Base-by-base conservation (phyloP, 1,140 invertebrate species). In the Lamellibrachia luymesi region DNA sequence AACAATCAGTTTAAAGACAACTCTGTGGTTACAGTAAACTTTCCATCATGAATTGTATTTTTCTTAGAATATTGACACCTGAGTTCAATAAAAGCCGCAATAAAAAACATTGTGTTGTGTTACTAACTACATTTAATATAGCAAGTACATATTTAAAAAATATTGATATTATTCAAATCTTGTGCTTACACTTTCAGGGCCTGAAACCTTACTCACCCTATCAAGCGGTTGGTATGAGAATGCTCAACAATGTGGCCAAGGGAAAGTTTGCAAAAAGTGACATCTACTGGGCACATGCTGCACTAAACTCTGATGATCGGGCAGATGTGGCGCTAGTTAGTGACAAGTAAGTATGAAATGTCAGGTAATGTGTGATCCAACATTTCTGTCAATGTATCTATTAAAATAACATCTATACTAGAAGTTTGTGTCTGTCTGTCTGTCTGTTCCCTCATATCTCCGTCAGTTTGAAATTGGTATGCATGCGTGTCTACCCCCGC, bases 131-230 rank as follows among this genome's bases (percentile, higher is more conserved):
- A 80, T 80, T 80, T 80, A 80, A 17, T 22, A 80, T 22, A 80
- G 64, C 64, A 80, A 92, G 27, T 10, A 52, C n/a, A 52, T 92
- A 25, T 92, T 93, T 25, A 51, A 90, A 49, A 50, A 56, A 38
- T 51, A 90, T 90, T 7, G 2, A 80, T 92, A 13, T 56, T 64
- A 25, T 90, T 93, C 10, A 50, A 27, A 92, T 51, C 50, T 90
- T 93, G 64, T 80, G 13, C 13, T 80, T 2, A 80, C 64, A 80
- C 64, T 95, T 95, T 49, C 94, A 98, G 97, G 97, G 97, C 50
- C 96, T 98, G 6, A 97, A 97, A 90, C 97, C 97, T 91, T 98
- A 97, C 95, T 97, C 97, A 27, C 96, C 51, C 49, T 91, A 93
- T 51, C 90, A 97, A 95, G 97, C 98, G 4, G 97, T 97, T 38